These are phyloP conservation scores for Tiliacea citrago DNA, from an alignment of 2,888 invertebrate genomes.

Conservation along the genomic window DNA sequence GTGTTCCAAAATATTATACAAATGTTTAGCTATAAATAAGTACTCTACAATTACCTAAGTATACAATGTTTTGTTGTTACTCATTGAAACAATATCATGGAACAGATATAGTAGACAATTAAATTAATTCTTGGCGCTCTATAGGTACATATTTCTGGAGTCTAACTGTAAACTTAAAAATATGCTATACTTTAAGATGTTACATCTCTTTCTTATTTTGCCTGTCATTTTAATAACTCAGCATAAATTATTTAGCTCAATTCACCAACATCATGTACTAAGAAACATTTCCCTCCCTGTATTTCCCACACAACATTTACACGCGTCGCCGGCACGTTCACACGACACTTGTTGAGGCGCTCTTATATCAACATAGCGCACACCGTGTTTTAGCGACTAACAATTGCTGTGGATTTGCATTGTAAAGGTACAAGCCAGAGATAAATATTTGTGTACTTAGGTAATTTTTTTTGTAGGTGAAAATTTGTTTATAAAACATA, in stretches of 20 bases:
- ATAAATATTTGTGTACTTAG: no score
- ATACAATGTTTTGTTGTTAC: no score
- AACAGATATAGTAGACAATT: no score
- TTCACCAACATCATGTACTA: not conserved
- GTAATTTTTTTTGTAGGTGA: no score
- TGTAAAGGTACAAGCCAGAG: no score
- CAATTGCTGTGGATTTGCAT: no score
- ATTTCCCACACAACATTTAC: not conserved
- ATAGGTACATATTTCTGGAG: no score
- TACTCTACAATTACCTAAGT: no score
- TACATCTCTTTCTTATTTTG: not conserved
- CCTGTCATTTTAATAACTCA: not conserved
- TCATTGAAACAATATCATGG: no score
- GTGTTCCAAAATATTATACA: not conserved
- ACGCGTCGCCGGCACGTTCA: not conserved
- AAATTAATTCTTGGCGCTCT: no score
- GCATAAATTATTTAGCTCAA: not conserved
- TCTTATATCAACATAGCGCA: constrained; percentile 12
- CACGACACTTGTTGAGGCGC: constrained; percentile 31
- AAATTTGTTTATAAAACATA: no score
- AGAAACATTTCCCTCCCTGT: not conserved
- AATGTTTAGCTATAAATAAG: not conserved
- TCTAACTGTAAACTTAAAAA: no score
- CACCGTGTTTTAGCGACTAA: not conserved
- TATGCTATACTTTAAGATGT: not conserved